phyloP scores from a whole-genome alignment of 2,888 invertebrate species.

The Odontocerum albicorne region DNA sequence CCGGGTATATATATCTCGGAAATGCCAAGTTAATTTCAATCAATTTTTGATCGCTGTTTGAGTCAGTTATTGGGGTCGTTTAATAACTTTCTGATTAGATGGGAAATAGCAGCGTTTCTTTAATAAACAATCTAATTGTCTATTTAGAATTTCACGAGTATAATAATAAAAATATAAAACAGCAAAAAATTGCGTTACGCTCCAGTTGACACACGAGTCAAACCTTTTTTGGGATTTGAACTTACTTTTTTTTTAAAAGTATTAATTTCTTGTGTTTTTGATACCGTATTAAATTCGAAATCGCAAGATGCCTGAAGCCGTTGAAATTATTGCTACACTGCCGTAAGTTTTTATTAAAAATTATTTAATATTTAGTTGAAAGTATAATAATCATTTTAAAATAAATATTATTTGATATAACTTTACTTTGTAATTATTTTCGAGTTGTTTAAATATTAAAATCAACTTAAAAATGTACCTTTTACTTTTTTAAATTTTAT shows the following conservation, averaged over 20 bases:
- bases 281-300: conserved; percentile 8
- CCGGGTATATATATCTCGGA: too few species aligned
- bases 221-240: background rate
- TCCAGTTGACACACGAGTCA: conserved; percentile 11
- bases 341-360: conserved; percentile 28
- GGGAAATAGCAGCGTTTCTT: conserved; percentile 24
- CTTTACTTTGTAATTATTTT: too few species aligned
- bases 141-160: conserved; percentile 23
- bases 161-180: background rate
- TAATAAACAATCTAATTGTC: conserved; percentile 20
- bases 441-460: too few species aligned
- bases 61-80: background rate
- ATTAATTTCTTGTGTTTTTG: background rate
- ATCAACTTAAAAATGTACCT: background rate
- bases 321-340: conserved; percentile 29
- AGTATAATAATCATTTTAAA: too few species aligned
- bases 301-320: conserved; percentile 36
- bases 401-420: too few species aligned
- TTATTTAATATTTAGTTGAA: background rate
- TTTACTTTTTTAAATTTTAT: background rate
- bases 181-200: conserved; percentile 4
- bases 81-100: conserved; percentile 18
- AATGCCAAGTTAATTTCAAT: too few species aligned
- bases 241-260: conserved; percentile 9
- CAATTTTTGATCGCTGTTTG: conserved; percentile 7